Percentiles rank a stretch among this genome's conserved stretches.
These are phyloP conservation scores for Ophonus ardosiacus DNA, from an alignment of 2,888 invertebrate genomes.

Conservation along the genomic window DNA sequence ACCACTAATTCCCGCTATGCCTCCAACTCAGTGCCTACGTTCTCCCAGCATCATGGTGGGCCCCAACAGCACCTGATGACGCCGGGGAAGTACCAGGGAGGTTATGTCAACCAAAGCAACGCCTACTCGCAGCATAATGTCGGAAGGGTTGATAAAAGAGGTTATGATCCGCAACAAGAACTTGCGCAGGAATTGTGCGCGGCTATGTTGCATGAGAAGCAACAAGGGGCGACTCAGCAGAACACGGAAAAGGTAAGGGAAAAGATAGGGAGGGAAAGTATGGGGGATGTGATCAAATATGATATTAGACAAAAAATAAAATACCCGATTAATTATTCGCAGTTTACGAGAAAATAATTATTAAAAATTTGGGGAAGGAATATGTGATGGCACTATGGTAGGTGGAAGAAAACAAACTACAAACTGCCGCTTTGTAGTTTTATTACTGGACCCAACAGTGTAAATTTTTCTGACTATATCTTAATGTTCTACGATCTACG, in stretches of 20 bases:
- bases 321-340: too few relatives aligned
- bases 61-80: conserved; percentile 71
- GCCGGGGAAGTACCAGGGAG: conserved; percentile 70
- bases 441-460: too few relatives aligned
- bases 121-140: conserved; percentile 70
- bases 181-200: conserved; percentile 73
- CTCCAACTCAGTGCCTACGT: conserved; percentile 76
- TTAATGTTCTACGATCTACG: too few relatives aligned
- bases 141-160: conserved; percentile 71
- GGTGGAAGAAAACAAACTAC: too few relatives aligned
- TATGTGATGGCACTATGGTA: too few relatives aligned
- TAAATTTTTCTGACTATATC: too few relatives aligned
- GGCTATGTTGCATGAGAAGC: conserved; percentile 70
- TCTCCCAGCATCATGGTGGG: conserved; percentile 74
- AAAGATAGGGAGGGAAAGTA: not conserved
- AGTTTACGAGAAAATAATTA: too few relatives aligned
- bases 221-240: conserved; percentile 58
- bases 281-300: too few relatives aligned
- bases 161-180: conserved; percentile 72
- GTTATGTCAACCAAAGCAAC: conserved; percentile 71
- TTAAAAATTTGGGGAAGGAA: too few relatives aligned
- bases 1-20: conserved; percentile 69
- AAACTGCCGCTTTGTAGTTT: too few relatives aligned
- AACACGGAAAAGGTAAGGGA: conserved; percentile 70
- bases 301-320: too few relatives aligned